Evolutionary conservation across 2,113 vertebrate genomes (phyloP), one percentile per base, ranked within the genome.

Genomic region (Vidua chalybeata): DNA sequence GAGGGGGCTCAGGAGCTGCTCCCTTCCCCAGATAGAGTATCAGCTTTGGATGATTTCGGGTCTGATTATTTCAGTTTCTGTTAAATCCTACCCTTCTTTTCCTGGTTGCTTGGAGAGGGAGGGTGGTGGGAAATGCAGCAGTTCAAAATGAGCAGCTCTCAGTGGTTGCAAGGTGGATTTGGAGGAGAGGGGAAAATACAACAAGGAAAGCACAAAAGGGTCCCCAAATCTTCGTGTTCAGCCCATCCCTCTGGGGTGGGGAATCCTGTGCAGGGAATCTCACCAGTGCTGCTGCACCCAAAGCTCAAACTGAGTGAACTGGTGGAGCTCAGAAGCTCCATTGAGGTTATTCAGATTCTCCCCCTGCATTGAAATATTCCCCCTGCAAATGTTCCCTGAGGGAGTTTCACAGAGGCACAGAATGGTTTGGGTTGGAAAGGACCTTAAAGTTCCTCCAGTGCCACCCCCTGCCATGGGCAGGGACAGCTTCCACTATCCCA

Each of bases 391-490:
- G 23, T 18, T 72, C 19, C 54, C 68, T 16, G 5, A 7, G 35
- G 31, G 73, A 56, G 12, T 35, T 68, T 61, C n/a, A 35, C 17
- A 31, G 23, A 82, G 7, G 11, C 18, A 52, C 5, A 0, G 39
- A 39, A 54, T 4, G 15, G 7, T 52, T 39, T 81, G 27, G 33
- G 45, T 12, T 9, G 37, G n/a, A 30, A 61, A 2, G 27, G 4
- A 21, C 2, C 5, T 46, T n/a, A 67, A n/a, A 59, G 1, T 0
- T 52, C 21, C 2, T 35, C 24, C 8, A 6, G 5, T 30, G 1
- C 10, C 46, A n/a, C 1, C 6, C 23, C 8, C 13, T 28, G 33
- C 27, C 33, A 21, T 8, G 27, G 59, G 28, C 52, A 67, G 52
- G 37, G 23, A 67, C 37, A 74, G 0, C 23, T 46, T 1, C 45